Base-by-base conservation (phyloP, 2,113 vertebrate genomes). In the Zapus hudsonius region DNA sequence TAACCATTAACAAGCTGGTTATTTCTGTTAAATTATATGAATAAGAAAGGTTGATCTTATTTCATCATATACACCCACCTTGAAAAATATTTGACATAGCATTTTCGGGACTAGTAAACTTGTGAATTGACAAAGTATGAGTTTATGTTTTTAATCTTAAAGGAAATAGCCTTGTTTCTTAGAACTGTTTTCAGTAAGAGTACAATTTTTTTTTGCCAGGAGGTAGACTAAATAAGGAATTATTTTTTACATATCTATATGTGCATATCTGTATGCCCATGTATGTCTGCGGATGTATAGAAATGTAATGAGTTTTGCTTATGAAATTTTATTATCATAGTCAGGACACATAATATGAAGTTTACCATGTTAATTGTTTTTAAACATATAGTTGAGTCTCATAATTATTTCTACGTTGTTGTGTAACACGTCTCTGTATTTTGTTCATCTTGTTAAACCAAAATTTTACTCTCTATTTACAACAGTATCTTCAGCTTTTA, bases 91-190 rank as follows among this genome's bases (percentile, higher is more conserved):
- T 82, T 47, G 20, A 10, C n/a, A 36, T 59, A 61, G 55, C 82
- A 75, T 82, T 88, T 92, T 85, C 55, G 76, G 33, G 31, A 72
- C 36, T 64, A 84, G 33, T 79, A 83, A 52, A 25, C 8, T 78
- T 86, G 83, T 42, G 66, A 94, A 66, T 40, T 93, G 81, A 20
- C 31, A 90, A 80, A 84, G n/a, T 91, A 42, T 94, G 36, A 91
- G 17, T 83, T 38, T 73, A 17, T 76, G 70, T 89, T 89, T n/a
- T 81, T 61, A 64, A 90, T 76, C 29, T 59, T 87, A 74, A 82
- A 52, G 52, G 80, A 76, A 87, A 81, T 44, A 57, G 61, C 22
- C 11, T 0, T 72, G 25, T 75, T 63, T 87, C 79, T 94, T 90
- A 84, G 63, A 90, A 72, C n/a, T 74, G 0, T 91, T 89, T 89